These are phyloP conservation scores for Allochrocebus solatus DNA, from an alignment of 2,797 vertebrate genomes.

Conservation along the genomic window DNA sequence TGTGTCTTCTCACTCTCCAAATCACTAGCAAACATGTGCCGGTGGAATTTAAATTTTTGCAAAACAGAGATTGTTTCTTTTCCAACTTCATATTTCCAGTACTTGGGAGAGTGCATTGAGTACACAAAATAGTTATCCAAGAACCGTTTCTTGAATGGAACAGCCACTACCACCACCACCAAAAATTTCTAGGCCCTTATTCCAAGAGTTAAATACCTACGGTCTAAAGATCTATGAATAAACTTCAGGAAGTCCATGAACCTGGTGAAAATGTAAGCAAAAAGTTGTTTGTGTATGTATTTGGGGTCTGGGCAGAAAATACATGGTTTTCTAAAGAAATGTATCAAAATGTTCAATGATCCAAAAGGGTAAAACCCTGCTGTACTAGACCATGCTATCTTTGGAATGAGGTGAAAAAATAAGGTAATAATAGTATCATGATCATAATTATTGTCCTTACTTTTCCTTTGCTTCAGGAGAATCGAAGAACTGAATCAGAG, in stretches of 20 bases:
- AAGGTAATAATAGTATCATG: neutral
- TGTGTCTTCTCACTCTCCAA: neutral
- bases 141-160: neutral
- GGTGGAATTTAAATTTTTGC: neutral
- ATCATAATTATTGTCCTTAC: neutral
- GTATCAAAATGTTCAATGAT: neutral
- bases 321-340: neutral
- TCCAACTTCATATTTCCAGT: neutral
- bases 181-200: neutral
- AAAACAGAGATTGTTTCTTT: neutral
- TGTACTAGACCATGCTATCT: neutral
- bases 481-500: slow-evolving; percentile 88
- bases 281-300: neutral
- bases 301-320: neutral
- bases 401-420: neutral
- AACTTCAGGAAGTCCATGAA: neutral
- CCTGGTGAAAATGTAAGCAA: neutral
- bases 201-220: neutral
- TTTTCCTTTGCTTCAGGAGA: slow-evolving; percentile 81
- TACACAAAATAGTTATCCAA: neutral
- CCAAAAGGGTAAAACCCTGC: neutral
- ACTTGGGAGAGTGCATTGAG: neutral
- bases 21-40: neutral
- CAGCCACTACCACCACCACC: neutral
- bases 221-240: neutral